Base-by-base conservation (phyloP, 2,797 vertebrate genomes). In the Muraenolepis orangiensis region DNA sequence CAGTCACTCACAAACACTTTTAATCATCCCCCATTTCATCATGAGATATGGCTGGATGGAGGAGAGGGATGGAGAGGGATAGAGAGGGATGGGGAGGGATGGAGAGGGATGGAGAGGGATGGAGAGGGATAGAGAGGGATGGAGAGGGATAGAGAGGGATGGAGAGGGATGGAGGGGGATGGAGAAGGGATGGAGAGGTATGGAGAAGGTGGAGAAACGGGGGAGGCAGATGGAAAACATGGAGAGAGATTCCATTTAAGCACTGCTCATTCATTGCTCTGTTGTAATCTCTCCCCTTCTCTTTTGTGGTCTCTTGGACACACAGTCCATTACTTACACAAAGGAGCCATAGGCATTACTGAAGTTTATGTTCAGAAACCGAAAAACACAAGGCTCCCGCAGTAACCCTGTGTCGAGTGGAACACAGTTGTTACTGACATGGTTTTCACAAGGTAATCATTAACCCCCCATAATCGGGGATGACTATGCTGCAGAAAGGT, bases 1-100 rank as follows among this genome's bases (percentile, higher is more conserved):
- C 72, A 68, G 71, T 77, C 74, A 69, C 87, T 74, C 84, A 86
- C 20, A 71, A 85, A 82, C 72, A 69, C 79, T 82, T 79, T 87
- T 79, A 84, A 84, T 82, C 84, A 76, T 87, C 87, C 80, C 71
- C 40, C 46, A 87, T 90, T 85, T 90, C 87, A 87, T 89, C 79
- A 89, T 66, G 78, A 85, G 77, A 80, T 71, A 76, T 77, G 78
- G 82, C 85, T 23, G 57, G 57, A 64, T 10, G 23, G 36, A 38
- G 36, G 36, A 38, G 6, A 10, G 51, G 79, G 84, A 87, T 38
- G 76, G 79, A 84, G 70, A 81, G 83, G 77, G 80, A 87, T 2
- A 2, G 13, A 64, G 23, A 3, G 80, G 81, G 88, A 76, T 78
- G 80, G 76, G 77, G 78, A 67, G 71, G 82, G 79, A 85, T 8